These are phyloP conservation scores for Nomada lathburiana DNA, from an alignment of 2,888 invertebrate genomes.

Conservation along the genomic window DNA sequence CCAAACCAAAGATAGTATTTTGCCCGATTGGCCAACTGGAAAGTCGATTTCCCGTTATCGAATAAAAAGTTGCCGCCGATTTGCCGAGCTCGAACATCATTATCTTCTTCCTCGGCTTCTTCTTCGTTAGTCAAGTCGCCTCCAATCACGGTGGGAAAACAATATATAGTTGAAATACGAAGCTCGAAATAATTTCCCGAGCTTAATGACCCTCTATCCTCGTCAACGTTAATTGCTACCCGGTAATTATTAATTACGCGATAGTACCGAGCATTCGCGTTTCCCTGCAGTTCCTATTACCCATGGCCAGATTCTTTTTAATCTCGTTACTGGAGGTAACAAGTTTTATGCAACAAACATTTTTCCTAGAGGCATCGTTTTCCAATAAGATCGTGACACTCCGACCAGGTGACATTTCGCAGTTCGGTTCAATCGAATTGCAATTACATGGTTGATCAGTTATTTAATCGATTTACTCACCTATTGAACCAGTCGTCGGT, in stretches of 20 bases:
- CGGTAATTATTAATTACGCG: constrained; percentile 22
- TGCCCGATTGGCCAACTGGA: background rate
- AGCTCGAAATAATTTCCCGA: constrained; percentile 6
- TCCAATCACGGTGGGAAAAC: constrained; percentile 1
- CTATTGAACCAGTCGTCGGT: constrained; percentile 99
- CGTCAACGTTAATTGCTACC: constrained; percentile 10
- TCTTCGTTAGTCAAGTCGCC: background rate
- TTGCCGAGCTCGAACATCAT: background rate
- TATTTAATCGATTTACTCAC: constrained; percentile 85
- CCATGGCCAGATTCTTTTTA: background rate
- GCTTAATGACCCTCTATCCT: constrained; percentile 5
- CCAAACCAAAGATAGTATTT: background rate
- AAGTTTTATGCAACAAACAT: background rate
- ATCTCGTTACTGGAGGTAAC: background rate
- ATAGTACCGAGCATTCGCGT: background rate
- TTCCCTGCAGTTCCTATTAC: background rate
- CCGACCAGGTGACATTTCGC: too few relatives aligned
- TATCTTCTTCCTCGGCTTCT: background rate
- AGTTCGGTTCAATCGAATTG: background rate
- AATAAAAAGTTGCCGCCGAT: constrained; percentile 6
- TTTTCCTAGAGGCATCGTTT: background rate
- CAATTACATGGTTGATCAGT: background rate
- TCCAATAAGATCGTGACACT: background rate
- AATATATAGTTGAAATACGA: background rate
- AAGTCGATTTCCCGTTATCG: constrained; percentile 42